Conservation (phyloP, 64 coral and sea anemone genomes). For the Montipora efflorescens region DNA sequence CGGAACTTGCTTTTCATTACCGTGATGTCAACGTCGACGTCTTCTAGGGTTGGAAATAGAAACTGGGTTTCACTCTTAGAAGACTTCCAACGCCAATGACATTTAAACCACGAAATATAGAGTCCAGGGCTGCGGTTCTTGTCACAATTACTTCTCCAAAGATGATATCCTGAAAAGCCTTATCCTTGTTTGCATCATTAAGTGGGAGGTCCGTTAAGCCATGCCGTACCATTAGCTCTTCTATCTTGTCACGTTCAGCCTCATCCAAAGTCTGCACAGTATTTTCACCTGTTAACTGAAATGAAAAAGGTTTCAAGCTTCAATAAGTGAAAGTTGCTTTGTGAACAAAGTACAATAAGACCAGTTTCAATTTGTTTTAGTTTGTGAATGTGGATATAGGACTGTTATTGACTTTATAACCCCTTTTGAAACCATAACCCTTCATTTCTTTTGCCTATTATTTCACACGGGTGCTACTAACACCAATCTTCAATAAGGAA, state of each 20-base stretch:
- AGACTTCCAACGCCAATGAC: conserved; percentile 37
- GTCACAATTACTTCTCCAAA: conserved; percentile 75
- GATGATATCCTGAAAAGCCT: conserved; percentile 67
- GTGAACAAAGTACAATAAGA: conserved; percentile 13
- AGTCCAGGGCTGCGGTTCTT: conserved; percentile 63
- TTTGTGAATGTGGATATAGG: conserved; percentile 12
- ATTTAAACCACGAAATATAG: conserved; percentile 60
- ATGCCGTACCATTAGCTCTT: conserved; percentile 73
- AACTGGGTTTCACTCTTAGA: conserved; percentile 25
- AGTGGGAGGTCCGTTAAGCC: conserved; percentile 67
- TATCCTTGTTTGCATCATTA: conserved; percentile 69
- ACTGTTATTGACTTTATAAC: conserved; percentile 13
- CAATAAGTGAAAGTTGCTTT: conserved; percentile 13
- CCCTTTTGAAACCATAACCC: conserved; percentile 12
- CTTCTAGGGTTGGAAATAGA: conserved; percentile 46
- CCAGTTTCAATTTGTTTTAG: conserved; percentile 13
- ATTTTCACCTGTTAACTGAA: conserved; percentile 13
- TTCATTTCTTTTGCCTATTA: conserved; percentile 14
- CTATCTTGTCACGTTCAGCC: conserved; percentile 61
- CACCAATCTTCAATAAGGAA: conserved; percentile 5
- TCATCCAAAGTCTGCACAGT: conserved; percentile 4
- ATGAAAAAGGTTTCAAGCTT: conserved; percentile 13
- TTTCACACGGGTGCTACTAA: conserved; percentile 12
- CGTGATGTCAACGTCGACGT: background rate
- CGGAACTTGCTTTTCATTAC: conserved; percentile 20